These are phyloP conservation scores for Patella caerulea DNA, from an alignment of 2,888 invertebrate genomes.

Conservation along the genomic window DNA sequence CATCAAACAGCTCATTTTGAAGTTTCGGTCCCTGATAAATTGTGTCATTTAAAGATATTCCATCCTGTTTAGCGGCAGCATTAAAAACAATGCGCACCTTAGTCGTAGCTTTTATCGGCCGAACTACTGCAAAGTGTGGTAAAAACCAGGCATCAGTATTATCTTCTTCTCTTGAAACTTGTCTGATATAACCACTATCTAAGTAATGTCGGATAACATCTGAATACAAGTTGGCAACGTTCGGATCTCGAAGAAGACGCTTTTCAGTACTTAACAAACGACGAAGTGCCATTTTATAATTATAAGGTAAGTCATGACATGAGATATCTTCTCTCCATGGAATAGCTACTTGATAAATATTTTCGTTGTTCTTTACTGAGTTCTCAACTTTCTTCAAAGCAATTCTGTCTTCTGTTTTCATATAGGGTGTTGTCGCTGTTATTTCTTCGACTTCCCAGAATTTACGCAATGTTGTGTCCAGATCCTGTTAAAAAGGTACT, in stretches of 20 bases:
- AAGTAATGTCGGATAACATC: background rate
- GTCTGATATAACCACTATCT: background rate
- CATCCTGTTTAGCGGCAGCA: background rate
- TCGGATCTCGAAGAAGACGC: background rate
- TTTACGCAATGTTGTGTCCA: too few relatives aligned
- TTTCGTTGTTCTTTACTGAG: too few relatives aligned
- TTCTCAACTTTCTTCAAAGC: too few relatives aligned
- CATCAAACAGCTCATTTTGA: background rate
- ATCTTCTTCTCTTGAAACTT: background rate
- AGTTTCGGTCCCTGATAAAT: background rate
- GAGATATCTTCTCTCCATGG: background rate
- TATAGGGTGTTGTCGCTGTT: too few relatives aligned
- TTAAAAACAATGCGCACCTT: background rate
- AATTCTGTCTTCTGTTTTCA: too few relatives aligned
- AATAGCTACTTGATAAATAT: background rate
- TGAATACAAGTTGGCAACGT: background rate
- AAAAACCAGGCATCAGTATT: background rate
- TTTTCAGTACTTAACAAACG: background rate
- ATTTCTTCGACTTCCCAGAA: too few relatives aligned
- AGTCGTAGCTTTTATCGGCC: background rate
- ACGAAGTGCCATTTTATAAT: background rate
- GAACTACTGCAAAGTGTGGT: constrained; percentile 10
- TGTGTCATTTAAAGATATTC: background rate
- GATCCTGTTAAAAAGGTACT: too few relatives aligned
- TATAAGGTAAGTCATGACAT: background rate